Percentiles rank a stretch among this genome's conserved stretches.
Conservation (phyloP, 2,113 vertebrate species). For the Megaleporinus macrocephalus region DNA sequence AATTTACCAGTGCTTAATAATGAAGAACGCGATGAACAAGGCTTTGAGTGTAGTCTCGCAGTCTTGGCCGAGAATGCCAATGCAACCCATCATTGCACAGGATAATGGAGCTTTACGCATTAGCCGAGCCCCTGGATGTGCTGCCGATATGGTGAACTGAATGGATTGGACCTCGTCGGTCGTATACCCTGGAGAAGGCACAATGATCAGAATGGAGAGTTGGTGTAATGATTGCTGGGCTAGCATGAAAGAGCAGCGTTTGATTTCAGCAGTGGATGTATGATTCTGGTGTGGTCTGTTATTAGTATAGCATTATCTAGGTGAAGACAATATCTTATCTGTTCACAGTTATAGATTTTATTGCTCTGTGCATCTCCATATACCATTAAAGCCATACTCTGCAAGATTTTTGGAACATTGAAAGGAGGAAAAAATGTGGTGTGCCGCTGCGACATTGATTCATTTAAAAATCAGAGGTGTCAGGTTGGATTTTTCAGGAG, state of each 20-base stretch:
- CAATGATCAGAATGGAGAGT: background rate
- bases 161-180: background rate
- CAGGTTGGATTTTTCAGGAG: too few species aligned
- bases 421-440: too few species aligned
- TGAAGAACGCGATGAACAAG: background rate
- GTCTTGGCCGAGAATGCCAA: background rate
- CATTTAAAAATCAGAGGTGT: too few species aligned
- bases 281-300: background rate
- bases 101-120: slow-evolving; percentile 37
- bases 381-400: background rate
- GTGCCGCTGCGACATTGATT: too few species aligned
- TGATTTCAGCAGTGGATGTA: background rate
- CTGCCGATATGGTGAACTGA: slow-evolving; percentile 3
- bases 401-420: too few species aligned
- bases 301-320: background rate
- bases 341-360: background rate
- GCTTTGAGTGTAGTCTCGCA: background rate
- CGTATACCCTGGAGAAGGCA: background rate
- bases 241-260: background rate
- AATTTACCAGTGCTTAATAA: slow-evolving; percentile 6
- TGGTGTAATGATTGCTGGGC: background rate
- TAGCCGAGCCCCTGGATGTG: background rate
- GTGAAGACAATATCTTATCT: background rate
- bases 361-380: background rate
- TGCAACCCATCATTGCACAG: background rate